Evolutionary conservation across 1,140 invertebrate genomes (phyloP), one percentile per base, ranked within the genome.

Genomic region (Ceratina calcarata): DNA sequence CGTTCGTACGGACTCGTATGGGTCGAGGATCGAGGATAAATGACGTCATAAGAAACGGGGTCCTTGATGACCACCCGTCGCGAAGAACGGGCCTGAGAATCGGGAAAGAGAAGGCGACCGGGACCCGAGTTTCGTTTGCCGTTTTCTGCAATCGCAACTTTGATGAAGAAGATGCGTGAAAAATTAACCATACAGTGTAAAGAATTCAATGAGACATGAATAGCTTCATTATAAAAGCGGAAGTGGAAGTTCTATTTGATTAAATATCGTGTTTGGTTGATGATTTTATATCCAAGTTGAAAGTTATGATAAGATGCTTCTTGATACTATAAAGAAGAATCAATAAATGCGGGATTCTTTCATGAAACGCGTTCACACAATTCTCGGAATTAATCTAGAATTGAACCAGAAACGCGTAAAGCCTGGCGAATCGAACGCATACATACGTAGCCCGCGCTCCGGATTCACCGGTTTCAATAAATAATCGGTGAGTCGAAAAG

Each of bases 41-140:
- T 91, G 91, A 91, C 90, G 91, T 91, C 89, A 91, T 88, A 89
- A 91, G 88, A 81, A 91, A 91, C 86, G 86, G 84, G 65, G 71
- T 57, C 82, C 87, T 82, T 80, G 81, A 86, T 83, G 90, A 91
- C 91, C 91, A 81, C 91, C 91, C 88, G 91, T 88, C 64, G 92
- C 61, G 90, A 86, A 66, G 74, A 76, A 84, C 82, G 80, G 81
- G 71, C 51, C 83, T 67, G 70, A 83, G 85, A 78, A 72, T 65
- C 32, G 81, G 80, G 83, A 57, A 53, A 51, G 68, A 73, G 64
- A 55, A 20, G 67, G 76, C 4, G 51, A 60, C 15, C 58, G 8
- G 37, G 32, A 70, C 32, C 45, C 65, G 73, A 72, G 80, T 37
- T 13, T 51, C 66, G 66, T 58, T n/a, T 58, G 20, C 32, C 45